phyloP scores from a whole-genome alignment of 2,113 vertebrate species.

The Tretioscincus oriximinensis region DNA sequence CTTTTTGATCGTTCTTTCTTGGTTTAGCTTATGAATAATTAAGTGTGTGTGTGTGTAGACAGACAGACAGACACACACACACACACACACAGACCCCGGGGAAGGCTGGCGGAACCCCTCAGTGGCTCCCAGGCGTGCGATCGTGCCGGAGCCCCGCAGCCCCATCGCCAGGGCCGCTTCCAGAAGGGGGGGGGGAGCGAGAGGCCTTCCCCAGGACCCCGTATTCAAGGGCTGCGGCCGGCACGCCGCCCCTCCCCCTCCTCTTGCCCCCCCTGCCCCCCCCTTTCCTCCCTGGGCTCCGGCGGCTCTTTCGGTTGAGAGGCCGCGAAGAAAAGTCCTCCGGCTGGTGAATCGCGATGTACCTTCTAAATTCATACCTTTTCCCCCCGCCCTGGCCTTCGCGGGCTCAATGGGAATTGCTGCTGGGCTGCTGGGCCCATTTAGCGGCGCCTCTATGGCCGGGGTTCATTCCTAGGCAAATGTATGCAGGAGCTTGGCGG shows the following conservation, averaged over 20 bases:
- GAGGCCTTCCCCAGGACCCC: no score
- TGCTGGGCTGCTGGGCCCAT: slow-evolving; percentile 95
- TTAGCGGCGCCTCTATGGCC: slow-evolving; percentile 92
- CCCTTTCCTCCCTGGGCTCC: slow-evolving; percentile 56
- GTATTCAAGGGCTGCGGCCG: slow-evolving; percentile 85
- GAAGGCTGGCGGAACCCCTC: no score
- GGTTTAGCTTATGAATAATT: no score
- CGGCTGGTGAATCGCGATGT: slow-evolving; percentile 91
- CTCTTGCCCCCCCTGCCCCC: slow-evolving; percentile 12
- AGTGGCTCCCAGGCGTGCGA: no score
- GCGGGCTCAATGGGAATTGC: slow-evolving; percentile 91
- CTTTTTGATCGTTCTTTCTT: no score
- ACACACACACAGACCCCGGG: no score
- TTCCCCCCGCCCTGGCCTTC: slow-evolving; percentile 88
- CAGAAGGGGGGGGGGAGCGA: slow-evolving; percentile 62
- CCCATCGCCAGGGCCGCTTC: slow-evolving; percentile 19
- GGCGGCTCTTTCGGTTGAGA: slow-evolving; percentile 89
- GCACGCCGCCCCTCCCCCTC: slow-evolving; percentile 72
- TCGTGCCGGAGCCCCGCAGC: no score
- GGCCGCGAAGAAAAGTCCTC: slow-evolving; percentile 90
- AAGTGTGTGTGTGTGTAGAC: no score
- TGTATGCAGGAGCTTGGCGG: slow-evolving; percentile 91
- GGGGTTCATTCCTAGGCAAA: slow-evolving; percentile 99
- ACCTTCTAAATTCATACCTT: slow-evolving; percentile 99
- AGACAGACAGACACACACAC: no score